phyloP scores from a whole-genome alignment of 2,113 vertebrate genomes.

The Ornithorhynchus anatinus region DNA sequence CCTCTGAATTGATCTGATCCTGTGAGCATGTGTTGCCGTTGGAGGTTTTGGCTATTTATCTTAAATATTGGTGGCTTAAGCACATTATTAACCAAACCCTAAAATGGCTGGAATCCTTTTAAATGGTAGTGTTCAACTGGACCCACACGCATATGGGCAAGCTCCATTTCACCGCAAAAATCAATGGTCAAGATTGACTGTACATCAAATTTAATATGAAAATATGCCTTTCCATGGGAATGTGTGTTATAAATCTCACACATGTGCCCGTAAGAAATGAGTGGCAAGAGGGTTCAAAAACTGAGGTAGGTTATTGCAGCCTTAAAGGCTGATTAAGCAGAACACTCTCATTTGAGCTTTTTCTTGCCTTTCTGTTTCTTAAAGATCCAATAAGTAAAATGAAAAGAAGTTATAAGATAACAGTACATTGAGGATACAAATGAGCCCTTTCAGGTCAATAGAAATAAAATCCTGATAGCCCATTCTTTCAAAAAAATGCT shows the following conservation, averaged over 20 bases:
- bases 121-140: background rate
- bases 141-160: conserved; percentile 15
- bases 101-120: conserved; percentile 8
- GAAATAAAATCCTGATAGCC: background rate
- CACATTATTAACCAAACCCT: background rate
- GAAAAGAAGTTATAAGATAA: background rate
- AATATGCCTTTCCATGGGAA: background rate
- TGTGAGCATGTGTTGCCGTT: conserved; percentile 19
- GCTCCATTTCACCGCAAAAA: background rate
- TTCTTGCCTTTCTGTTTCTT: background rate
- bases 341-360: background rate
- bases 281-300: background rate
- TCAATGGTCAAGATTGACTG: background rate
- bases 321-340: background rate
- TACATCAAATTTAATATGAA: background rate
- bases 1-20: conserved; percentile 15
- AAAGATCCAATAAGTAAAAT: background rate
- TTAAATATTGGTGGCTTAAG: conserved; percentile 10
- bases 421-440: background rate
- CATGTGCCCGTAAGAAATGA: background rate
- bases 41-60: conserved; percentile 5
- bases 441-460: conserved; percentile 16
- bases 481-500: background rate
- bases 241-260: background rate
- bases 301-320: background rate